A percentile compares a stretch with the other conserved stretches of the same genome.
Conservation (phyloP, 1,140 invertebrate species). For the Aphis craccivora region DNA sequence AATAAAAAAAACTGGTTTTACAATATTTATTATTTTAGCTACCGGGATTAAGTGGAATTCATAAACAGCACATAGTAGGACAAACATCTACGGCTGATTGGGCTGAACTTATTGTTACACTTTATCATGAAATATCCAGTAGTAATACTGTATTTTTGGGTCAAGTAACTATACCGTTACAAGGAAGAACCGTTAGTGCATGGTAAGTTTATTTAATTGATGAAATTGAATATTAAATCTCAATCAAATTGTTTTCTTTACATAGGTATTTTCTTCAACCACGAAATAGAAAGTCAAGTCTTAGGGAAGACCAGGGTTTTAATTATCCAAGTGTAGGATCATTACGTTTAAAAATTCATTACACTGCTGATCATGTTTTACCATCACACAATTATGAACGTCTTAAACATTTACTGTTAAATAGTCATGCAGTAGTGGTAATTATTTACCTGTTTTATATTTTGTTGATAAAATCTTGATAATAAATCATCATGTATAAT, state of each 20-base stretch:
- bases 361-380: constrained; percentile 89
- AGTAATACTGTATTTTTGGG: constrained; percentile 82
- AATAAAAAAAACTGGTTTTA: not conserved
- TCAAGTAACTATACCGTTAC: constrained; percentile 80
- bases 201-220: constrained; percentile 65
- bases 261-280: constrained; percentile 80
- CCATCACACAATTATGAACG: constrained; percentile 79
- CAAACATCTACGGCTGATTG: constrained; percentile 66
- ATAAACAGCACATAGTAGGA: constrained; percentile 34
- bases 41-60: constrained; percentile 44
- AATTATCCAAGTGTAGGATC: constrained; percentile 71
- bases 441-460: not conserved
- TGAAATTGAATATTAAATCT: constrained; percentile 53
- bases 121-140: constrained; percentile 84
- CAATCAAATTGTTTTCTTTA: not conserved
- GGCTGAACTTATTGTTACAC: constrained; percentile 77
- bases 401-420: constrained; percentile 77
- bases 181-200: constrained; percentile 71
- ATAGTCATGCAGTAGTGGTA: constrained; percentile 75
- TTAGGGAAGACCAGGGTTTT: constrained; percentile 56
- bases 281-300: constrained; percentile 75
- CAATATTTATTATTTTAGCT: constrained; percentile 37
- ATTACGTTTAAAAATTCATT: constrained; percentile 83
- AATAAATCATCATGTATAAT: not conserved
- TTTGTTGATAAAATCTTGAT: not conserved